phyloP scores from a whole-genome alignment of 1,140 invertebrate genomes.

The Pachyrhynchus sulphureomaculatus region DNA sequence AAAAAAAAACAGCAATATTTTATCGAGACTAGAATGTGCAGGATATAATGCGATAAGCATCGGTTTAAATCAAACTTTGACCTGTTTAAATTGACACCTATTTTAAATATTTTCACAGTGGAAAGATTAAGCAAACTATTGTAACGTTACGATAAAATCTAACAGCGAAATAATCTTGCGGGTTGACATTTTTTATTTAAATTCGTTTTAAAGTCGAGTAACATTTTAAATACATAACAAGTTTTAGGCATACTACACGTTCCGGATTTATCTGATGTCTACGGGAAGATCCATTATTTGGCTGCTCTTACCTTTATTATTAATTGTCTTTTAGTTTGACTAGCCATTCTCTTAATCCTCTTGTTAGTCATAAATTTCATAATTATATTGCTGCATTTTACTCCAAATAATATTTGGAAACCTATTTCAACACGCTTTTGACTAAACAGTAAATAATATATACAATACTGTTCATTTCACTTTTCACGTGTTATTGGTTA shows the following conservation, averaged over 20 bases:
- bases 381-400: too few species aligned
- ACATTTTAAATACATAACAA: slow-evolving; percentile 2
- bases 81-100: slow-evolving; percentile 18
- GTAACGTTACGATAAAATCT: slow-evolving; percentile 3
- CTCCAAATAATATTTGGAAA: too few species aligned
- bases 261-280: too few species aligned
- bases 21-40: background rate
- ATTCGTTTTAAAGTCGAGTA: slow-evolving; percentile 5
- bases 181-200: slow-evolving; percentile 18
- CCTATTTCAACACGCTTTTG: too few species aligned
- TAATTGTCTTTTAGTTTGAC: too few species aligned
- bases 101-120: slow-evolving; percentile 14
- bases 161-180: background rate
- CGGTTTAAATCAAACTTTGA: slow-evolving; percentile 15
- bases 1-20: background rate
- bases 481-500: too few species aligned
- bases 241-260: background rate
- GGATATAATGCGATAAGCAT: slow-evolving; percentile 15
- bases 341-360: too few species aligned
- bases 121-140: slow-evolving; percentile 15
- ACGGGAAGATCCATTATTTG: too few species aligned
- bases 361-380: too few species aligned
- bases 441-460: too few species aligned
- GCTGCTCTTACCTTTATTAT: too few species aligned
- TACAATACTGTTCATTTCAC: too few species aligned